These are phyloP conservation scores for Chorisops tibialis DNA, from an alignment of 2,888 invertebrate genomes.

Conservation along the genomic window DNA sequence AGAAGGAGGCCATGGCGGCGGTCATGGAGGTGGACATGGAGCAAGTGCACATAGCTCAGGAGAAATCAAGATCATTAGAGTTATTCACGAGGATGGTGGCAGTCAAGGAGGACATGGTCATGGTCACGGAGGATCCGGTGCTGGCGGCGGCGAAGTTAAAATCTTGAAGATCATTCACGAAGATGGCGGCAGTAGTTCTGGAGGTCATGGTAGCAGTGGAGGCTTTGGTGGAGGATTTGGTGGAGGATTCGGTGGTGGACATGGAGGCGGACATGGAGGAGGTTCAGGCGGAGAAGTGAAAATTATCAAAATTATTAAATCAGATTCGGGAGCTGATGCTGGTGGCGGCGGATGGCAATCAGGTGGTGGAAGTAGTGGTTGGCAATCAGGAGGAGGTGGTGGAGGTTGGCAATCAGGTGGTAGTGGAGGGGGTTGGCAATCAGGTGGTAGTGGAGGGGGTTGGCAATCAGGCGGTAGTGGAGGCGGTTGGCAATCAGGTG, in stretches of 20 bases:
- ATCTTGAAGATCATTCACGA: background rate
- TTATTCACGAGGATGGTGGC: constrained; percentile 10
- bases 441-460: background rate
- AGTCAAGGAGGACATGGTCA: constrained; percentile 7
- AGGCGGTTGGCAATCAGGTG: constrained; percentile 11
- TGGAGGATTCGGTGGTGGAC: background rate
- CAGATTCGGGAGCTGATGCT: background rate
- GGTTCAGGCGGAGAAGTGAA: background rate
- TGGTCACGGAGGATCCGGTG: constrained; percentile 1
- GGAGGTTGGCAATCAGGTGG: constrained; percentile 9
- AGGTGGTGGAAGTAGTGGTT: background rate
- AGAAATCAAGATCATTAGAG: constrained; percentile 15
- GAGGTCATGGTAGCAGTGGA: background rate
- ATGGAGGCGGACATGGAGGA: background rate
- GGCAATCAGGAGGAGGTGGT: constrained; percentile 14
- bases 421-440: background rate
- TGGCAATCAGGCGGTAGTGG: constrained; percentile 3
- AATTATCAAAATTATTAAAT: constrained; percentile 9
- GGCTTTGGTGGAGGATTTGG: constrained; percentile 3
- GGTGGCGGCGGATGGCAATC: background rate
- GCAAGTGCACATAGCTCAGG: background rate
- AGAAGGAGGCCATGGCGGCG: background rate
- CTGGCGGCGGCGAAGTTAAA: background rate
- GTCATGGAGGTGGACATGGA: constrained; percentile 9
- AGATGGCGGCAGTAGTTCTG: background rate